phyloP scores from a whole-genome alignment of 2,797 vertebrate genomes.

The Brachyalestes nurse region DNA sequence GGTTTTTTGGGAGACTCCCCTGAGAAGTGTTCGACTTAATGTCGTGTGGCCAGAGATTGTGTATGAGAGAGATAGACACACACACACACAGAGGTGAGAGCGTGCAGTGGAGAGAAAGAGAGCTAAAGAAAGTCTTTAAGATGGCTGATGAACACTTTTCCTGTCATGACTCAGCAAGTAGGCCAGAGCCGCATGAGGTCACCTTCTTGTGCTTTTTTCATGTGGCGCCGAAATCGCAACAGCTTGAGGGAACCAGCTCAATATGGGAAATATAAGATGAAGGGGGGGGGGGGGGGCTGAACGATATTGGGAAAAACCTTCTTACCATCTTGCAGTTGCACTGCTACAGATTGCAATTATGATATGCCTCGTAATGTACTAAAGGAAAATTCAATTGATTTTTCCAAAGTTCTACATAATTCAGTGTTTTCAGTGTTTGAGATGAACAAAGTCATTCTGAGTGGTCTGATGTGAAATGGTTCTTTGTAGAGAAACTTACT shows the following conservation, averaged over 20 bases:
- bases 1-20: conserved; percentile 25
- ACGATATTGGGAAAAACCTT: too few relatives aligned
- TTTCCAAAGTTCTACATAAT: too few relatives aligned
- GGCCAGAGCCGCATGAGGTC: not conserved
- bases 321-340: too few relatives aligned
- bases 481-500: too few relatives aligned
- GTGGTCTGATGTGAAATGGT: too few relatives aligned
- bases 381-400: too few relatives aligned
- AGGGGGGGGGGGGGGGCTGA: too few relatives aligned
- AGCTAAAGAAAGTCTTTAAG: conserved; percentile 7
- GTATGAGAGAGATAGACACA: not conserved
- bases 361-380: too few relatives aligned
- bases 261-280: not conserved
- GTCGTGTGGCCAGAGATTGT: not conserved
- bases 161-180: conserved; percentile 4
- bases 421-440: too few relatives aligned
- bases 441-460: too few relatives aligned
- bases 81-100: conserved; percentile 57
- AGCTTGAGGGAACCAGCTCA: not conserved
- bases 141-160: conserved; percentile 17
- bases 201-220: not conserved
- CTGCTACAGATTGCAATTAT: too few relatives aligned
- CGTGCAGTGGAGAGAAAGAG: conserved; percentile 31
- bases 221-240: not conserved
- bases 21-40: conserved; percentile 27